These are phyloP conservation scores for Myotis brandtii DNA, from an alignment of 2,113 vertebrate genomes.

Conservation along the genomic window DNA sequence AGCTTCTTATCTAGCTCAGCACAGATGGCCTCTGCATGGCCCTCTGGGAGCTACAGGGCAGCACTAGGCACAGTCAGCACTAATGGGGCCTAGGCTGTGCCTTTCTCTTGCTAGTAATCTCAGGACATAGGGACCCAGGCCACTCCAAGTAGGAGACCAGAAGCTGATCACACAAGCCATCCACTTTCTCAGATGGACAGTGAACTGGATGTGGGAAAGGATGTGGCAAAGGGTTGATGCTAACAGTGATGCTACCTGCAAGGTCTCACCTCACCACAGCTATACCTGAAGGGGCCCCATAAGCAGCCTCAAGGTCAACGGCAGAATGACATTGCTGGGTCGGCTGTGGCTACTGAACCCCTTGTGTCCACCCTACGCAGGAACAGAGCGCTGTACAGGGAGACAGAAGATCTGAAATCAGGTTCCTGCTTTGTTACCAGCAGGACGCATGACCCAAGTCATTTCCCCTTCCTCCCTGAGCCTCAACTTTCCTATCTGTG, in stretches of 20 bases:
- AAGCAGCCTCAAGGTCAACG: background rate
- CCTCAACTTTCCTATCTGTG: background rate
- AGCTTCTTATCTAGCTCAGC: constrained; percentile 72
- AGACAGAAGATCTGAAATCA: background rate
- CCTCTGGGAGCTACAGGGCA: background rate
- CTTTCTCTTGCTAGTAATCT: background rate
- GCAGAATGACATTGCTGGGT: background rate
- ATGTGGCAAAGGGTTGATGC: background rate
- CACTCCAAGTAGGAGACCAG: background rate
- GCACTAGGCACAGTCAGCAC: background rate
- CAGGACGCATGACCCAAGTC: background rate
- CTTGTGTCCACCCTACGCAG: background rate
- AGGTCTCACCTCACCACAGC: background rate
- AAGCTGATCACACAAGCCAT: constrained; percentile 40
- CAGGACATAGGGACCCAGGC: background rate
- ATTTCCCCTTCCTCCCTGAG: background rate
- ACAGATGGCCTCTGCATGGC: constrained; percentile 50
- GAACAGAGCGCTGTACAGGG: background rate
- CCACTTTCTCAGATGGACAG: background rate
- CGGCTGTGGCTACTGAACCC: background rate
- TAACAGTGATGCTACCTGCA: background rate
- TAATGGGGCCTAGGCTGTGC: background rate
- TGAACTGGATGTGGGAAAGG: background rate
- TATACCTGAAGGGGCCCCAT: background rate
- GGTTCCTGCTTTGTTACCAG: background rate